phyloP scores from a whole-genome alignment of 2,888 invertebrate species.

The Unio delphinus region DNA sequence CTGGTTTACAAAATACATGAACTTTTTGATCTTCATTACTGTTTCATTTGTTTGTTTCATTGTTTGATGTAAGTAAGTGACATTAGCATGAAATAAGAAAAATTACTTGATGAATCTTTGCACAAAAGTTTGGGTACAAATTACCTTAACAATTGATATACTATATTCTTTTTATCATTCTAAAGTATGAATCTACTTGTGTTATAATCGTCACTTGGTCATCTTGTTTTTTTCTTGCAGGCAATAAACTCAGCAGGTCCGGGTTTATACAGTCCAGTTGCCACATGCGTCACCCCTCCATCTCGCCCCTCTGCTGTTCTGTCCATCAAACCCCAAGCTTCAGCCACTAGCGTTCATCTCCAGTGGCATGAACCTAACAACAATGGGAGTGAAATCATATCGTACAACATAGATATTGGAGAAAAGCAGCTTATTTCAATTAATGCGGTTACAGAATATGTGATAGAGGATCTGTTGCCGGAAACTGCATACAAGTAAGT shows the following conservation, averaged over 20 bases:
- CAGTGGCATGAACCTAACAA: constrained; percentile 83
- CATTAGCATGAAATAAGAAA: too few relatives aligned
- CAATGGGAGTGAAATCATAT: constrained; percentile 83
- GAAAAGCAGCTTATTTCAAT: constrained; percentile 59
- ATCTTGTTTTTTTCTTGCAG: constrained; percentile 69
- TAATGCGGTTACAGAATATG: constrained; percentile 71
- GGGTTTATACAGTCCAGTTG: constrained; percentile 80
- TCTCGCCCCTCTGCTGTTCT: constrained; percentile 82
- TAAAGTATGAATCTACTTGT: too few relatives aligned
- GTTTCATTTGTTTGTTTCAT: too few relatives aligned
- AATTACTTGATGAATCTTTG: too few relatives aligned
- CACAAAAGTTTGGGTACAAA: too few relatives aligned
- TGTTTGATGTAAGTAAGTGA: too few relatives aligned
- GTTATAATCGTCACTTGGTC: background rate
- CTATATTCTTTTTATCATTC: too few relatives aligned
- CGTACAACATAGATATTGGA: constrained; percentile 83
- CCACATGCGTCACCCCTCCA: constrained; percentile 83
- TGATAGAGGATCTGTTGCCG: constrained; percentile 81
- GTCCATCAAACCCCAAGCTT: constrained; percentile 73
- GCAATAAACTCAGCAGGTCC: constrained; percentile 88
- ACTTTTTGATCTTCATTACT: too few relatives aligned
- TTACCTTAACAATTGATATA: too few relatives aligned
- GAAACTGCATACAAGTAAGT: constrained; percentile 82
- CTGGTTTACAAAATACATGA: too few relatives aligned
- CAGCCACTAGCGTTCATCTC: constrained; percentile 77